These are phyloP conservation scores for Stylophora pistillata DNA, from an alignment of 64 coral and sea anemone species.

Conservation along the genomic window DNA sequence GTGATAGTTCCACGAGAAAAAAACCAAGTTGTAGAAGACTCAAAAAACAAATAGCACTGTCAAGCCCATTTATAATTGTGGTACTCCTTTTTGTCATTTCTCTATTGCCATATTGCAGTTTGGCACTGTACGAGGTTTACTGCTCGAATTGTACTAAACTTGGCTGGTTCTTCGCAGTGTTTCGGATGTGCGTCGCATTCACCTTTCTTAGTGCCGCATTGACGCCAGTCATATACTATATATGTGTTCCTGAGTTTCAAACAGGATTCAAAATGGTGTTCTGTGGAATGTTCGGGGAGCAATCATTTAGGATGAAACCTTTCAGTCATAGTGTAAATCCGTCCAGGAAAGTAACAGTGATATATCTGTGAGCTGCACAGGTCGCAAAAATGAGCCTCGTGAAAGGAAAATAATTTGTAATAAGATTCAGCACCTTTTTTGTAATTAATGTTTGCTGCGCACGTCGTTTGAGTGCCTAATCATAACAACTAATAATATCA, in stretches of 20 bases:
- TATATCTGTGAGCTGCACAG: not conserved
- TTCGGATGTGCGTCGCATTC: not conserved
- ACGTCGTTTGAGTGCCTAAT: too few relatives aligned
- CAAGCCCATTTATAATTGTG: not conserved
- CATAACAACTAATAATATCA: too few relatives aligned
- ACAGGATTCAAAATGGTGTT: slow-evolving; percentile 24
- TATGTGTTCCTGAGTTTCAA: not conserved
- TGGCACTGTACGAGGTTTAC: not conserved
- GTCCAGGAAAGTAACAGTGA: not conserved
- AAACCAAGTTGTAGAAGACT: not conserved
- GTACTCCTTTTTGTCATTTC: not conserved
- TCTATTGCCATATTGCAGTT: not conserved
- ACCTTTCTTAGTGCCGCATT: not conserved
- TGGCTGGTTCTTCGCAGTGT: not conserved
- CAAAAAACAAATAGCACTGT: not conserved
- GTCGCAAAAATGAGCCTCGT: not conserved
- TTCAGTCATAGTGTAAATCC: not conserved
- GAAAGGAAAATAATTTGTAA: not conserved
- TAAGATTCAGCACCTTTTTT: not conserved
- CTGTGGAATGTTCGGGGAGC: not conserved
- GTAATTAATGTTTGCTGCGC: not conserved
- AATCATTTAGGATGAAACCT: not conserved
- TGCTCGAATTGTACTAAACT: not conserved
- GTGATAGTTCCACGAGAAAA: not conserved
- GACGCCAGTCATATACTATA: not conserved